Evolutionary conservation across 1,140 invertebrate genomes (phyloP).

Genomic region (Theocolax elegans): DNA sequence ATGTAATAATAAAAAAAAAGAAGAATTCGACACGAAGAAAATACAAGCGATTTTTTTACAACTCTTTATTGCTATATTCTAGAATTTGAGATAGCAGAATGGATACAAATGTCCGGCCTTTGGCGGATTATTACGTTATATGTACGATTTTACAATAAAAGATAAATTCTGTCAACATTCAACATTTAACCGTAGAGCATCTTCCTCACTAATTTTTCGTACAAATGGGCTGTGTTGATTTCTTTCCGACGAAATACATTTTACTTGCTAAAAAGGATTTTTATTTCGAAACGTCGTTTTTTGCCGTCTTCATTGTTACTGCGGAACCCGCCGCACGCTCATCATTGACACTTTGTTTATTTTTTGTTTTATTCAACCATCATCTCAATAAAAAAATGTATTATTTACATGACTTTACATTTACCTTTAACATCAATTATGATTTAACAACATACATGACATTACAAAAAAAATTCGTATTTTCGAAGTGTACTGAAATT

Average conservation of each 20-base stretch:
- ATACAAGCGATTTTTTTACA: neutral
- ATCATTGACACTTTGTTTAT: neutral
- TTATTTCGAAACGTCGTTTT: neutral
- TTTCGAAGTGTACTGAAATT: neutral
- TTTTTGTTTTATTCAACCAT: neutral
- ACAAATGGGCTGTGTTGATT: constrained; percentile 27
- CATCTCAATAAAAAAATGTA: constrained; percentile 11
- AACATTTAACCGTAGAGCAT: constrained; percentile 45
- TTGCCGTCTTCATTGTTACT: neutral
- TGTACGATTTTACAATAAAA: constrained; percentile 40
- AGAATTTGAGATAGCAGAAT: constrained; percentile 16
- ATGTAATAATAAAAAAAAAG: no score
- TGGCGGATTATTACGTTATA: constrained; percentile 27
- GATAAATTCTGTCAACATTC: constrained; percentile 43
- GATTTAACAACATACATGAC: constrained; percentile 5
- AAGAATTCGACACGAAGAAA: neutral
- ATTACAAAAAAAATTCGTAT: neutral
- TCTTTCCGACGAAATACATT: neutral
- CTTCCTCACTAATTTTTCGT: constrained; percentile 1
- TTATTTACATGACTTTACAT: constrained; percentile 19
- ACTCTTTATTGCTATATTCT: constrained; percentile 34
- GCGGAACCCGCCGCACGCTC: constrained; percentile 10
- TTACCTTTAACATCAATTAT: constrained; percentile 8
- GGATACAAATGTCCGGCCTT: constrained; percentile 41
- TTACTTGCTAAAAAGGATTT: neutral